These are phyloP conservation scores for Mesoclemmys tuberculata DNA, from an alignment of 2,113 vertebrate genomes.

Conservation along the genomic window DNA sequence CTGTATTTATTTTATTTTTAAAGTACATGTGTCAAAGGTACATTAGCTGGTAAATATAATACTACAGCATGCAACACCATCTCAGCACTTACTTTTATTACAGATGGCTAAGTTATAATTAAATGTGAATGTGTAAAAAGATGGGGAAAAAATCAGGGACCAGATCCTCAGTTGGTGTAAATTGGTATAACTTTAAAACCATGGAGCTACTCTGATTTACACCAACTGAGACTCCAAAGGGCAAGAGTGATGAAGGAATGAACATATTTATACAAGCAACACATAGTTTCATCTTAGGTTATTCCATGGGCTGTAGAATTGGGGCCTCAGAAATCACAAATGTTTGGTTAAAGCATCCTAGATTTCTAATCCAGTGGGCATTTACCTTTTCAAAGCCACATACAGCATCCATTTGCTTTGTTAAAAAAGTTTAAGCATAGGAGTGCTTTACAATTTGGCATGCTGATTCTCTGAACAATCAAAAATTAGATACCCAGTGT, in stretches of 20 bases:
- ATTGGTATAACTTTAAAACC: constrained; percentile 40
- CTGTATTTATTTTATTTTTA: neutral
- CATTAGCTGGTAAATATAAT: neutral
- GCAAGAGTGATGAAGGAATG: constrained; percentile 24
- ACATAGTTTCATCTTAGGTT: neutral
- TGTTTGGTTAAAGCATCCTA: no score
- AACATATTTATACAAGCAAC: constrained; percentile 14
- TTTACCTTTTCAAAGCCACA: no score
- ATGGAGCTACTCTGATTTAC: constrained; percentile 20
- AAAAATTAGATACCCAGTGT: no score
- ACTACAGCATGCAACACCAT: constrained; percentile 18
- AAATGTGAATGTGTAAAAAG: no score
- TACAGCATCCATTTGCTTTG: no score
- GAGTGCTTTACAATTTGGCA: no score
- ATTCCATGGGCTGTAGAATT: no score
- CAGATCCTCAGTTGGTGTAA: neutral
- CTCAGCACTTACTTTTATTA: constrained; percentile 21
- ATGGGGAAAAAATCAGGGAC: constrained; percentile 36
- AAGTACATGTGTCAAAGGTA: neutral
- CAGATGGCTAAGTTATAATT: no score
- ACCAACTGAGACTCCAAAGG: constrained; percentile 28
- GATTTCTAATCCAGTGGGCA: no score
- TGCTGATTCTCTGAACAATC: no score
- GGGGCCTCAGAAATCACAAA: no score
- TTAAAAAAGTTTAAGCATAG: no score